Base-by-base conservation (phyloP, 2,797 vertebrate species). In the Rhyacichthys aspro region DNA sequence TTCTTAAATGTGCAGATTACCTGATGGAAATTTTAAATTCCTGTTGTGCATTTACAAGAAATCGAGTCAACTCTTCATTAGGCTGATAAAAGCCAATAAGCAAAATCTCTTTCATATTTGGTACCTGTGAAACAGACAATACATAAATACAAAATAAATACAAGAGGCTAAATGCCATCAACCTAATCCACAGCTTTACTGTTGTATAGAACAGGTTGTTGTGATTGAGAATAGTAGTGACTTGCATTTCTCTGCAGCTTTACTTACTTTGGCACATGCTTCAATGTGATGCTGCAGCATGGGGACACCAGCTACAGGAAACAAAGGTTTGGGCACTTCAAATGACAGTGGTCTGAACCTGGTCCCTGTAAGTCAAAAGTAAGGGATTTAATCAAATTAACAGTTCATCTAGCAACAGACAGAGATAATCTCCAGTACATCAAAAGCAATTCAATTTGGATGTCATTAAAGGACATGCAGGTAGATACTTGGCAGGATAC, bases 211-310 rank as follows among this genome's bases (percentile, higher is more conserved):
- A n/a, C n/a, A n/a, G n/a, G n/a, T n/a, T n/a, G n/a, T n/a, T n/a
- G n/a, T n/a, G n/a, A n/a, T n/a, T n/a, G n/a, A n/a, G n/a, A n/a
- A n/a, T n/a, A n/a, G n/a, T n/a, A n/a, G n/a, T n/a, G n/a, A n/a
- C n/a, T n/a, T n/a, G 9, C 16, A 43, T 0, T 5, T 28, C 3
- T 34, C 10, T 48, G 34, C 17, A 43, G 0, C 17, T n/a, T 48
- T 7, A 38, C 49, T 82, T 82, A 97, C 97, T 94, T 97, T 97
- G 34, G 92, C 91, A 74, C 96, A 99, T 38, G 96, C 95, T 82
- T 98, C 96, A 34, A 98, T 96, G 87, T 98, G 97, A 74, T 98
- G 97, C 87, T 98, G 97, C 50, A 99, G 91, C 96, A 99, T 99
- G 16, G 97, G 95, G 9, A 98, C 96, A 1, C 97, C 97, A 1